Evolutionary conservation across 1,140 invertebrate species (phyloP).

Genomic region (Formica selysi): DNA sequence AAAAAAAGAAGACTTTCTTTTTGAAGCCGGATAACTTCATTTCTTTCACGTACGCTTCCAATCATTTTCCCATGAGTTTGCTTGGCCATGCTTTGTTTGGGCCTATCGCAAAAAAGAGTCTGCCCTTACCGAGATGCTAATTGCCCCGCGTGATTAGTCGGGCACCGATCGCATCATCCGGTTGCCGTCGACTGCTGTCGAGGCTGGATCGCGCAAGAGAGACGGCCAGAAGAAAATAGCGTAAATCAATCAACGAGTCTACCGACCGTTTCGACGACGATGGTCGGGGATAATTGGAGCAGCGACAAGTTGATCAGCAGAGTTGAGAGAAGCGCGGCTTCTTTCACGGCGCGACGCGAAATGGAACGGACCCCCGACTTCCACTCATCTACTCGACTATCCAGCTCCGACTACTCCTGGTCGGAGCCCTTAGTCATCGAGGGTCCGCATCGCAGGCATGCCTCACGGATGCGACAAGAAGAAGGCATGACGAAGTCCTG

Average conservation of each 20-base stretch:
- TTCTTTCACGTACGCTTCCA: not conserved
- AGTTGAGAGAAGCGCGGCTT: slow-evolving; percentile 53
- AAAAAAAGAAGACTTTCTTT: not conserved
- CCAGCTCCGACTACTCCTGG: not conserved
- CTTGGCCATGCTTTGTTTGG: slow-evolving; percentile 18
- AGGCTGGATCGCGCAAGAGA: slow-evolving; percentile 15
- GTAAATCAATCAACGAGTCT: slow-evolving; percentile 75
- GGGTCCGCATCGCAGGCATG: slow-evolving; percentile 66
- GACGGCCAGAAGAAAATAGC: slow-evolving; percentile 58
- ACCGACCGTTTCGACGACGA: slow-evolving; percentile 67
- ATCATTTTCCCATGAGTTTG: slow-evolving; percentile 9
- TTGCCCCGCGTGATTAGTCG: slow-evolving; percentile 68
- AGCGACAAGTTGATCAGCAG: slow-evolving; percentile 76
- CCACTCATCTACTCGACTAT: slow-evolving; percentile 51
- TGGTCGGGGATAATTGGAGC: slow-evolving; percentile 73
- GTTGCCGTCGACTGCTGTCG: not conserved
- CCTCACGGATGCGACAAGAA: slow-evolving; percentile 62
- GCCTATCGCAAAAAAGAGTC: slow-evolving; percentile 22
- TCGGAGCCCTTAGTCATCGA: slow-evolving; percentile 67
- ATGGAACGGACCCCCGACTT: slow-evolving; percentile 52
- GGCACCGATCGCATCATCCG: not conserved
- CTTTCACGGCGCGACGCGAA: slow-evolving; percentile 52
- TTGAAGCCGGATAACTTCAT: not conserved
- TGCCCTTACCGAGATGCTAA: slow-evolving; percentile 67
- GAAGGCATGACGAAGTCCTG: slow-evolving; percentile 48